Evolutionary conservation across 2,888 invertebrate species (phyloP).

Genomic region (Apamea anceps): DNA sequence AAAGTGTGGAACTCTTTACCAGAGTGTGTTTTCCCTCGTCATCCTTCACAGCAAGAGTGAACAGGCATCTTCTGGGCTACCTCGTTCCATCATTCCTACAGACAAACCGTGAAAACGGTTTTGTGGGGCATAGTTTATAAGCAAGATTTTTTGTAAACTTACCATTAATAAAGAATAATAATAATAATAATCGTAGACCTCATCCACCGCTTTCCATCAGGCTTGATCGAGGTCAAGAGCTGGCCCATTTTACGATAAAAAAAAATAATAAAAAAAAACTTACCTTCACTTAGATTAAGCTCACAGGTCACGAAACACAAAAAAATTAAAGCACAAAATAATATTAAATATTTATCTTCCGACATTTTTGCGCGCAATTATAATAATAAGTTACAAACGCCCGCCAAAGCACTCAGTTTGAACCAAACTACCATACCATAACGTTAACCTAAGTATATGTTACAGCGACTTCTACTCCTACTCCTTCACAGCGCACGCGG

Average conservation of each 20-base stretch:
- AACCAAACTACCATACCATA: constrained; percentile 5
- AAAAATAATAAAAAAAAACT: not conserved
- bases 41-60: not conserved
- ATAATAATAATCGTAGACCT: too few relatives aligned
- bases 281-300: constrained; percentile 43
- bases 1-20: not conserved
- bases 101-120: too few relatives aligned
- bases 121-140: too few relatives aligned
- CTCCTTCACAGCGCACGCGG: too few relatives aligned
- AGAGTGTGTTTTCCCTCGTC: not conserved
- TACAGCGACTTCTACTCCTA: too few relatives aligned
- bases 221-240: not conserved
- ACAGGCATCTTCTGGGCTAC: not conserved
- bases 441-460: not conserved
- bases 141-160: too few relatives aligned
- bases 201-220: not conserved
- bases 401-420: constrained; percentile 3
- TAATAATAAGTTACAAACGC: not conserved
- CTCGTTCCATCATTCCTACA: too few relatives aligned
- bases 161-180: too few relatives aligned
- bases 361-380: constrained; percentile 14
- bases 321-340: constrained; percentile 13
- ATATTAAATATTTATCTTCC: constrained; percentile 7
- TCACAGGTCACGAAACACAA: constrained; percentile 26
- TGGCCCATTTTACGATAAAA: not conserved